phyloP scores from a whole-genome alignment of 2,113 vertebrate genomes.

The Tragelaphus strepsiceros region DNA sequence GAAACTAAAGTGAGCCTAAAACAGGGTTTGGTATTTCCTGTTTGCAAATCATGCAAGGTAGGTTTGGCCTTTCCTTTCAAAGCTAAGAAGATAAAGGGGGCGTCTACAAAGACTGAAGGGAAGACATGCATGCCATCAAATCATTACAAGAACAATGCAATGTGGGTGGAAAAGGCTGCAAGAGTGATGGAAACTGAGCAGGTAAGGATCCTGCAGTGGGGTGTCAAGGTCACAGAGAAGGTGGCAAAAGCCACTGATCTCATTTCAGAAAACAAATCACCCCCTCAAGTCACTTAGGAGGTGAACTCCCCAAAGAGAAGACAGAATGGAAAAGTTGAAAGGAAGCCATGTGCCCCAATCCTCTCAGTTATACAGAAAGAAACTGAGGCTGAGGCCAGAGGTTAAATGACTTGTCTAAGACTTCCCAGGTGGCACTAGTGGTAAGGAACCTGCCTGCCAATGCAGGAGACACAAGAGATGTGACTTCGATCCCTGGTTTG shows the following conservation, averaged over 20 bases:
- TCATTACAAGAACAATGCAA: background rate
- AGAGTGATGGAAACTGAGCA: background rate
- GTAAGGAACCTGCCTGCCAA: background rate
- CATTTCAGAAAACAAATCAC: background rate
- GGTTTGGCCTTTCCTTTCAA: background rate
- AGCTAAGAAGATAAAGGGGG: background rate
- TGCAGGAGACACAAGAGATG: background rate
- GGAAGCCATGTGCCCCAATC: background rate
- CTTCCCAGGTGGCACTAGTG: background rate
- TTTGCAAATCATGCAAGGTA: background rate
- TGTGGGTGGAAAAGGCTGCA: background rate
- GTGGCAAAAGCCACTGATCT: background rate
- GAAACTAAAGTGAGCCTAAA: background rate
- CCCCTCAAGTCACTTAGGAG: background rate
- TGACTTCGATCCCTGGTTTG: background rate
- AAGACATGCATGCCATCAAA: background rate
- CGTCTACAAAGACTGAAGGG: background rate
- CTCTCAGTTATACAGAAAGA: background rate
- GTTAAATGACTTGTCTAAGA: background rate
- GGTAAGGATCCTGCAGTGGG: background rate
- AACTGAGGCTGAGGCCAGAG: background rate
- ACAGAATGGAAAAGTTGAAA: background rate
- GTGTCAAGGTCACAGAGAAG: background rate
- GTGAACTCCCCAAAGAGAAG: background rate
- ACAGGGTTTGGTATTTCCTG: background rate